These are phyloP conservation scores for Geotrypetes seraphini DNA, from an alignment of 2,797 vertebrate genomes.

Conservation along the genomic window DNA sequence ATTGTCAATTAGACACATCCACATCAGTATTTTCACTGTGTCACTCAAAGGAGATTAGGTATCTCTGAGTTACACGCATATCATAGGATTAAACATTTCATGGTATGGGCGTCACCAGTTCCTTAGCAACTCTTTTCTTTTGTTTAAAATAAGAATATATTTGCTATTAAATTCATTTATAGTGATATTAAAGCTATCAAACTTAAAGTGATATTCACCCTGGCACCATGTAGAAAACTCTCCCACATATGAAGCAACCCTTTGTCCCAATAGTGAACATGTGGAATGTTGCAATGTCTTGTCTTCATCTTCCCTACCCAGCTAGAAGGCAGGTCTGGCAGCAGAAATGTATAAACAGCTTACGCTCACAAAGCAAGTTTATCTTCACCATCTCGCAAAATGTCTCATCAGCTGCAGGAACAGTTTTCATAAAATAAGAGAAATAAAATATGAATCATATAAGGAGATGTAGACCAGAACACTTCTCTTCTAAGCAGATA, in stretches of 20 bases:
- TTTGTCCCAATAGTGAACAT: conserved; percentile 27
- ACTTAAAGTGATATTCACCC: conserved; percentile 10
- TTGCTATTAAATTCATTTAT: conserved; percentile 15
- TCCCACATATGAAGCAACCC: conserved; percentile 34
- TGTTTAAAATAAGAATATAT: conserved; percentile 9
- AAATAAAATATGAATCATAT: too few species aligned
- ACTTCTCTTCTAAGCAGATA: conserved; percentile 32
- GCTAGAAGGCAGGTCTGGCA: conserved; percentile 81
- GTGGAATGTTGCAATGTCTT: conserved; percentile 25
- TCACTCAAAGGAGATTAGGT: neutral
- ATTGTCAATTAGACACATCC: too few species aligned
- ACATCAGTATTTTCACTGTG: too few species aligned
- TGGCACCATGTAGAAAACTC: conserved; percentile 27
- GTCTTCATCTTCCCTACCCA: too few species aligned
- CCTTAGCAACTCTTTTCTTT: conserved; percentile 5
- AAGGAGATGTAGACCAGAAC: conserved; percentile 13
- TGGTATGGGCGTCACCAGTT: too few species aligned
- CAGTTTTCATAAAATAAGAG: too few species aligned
- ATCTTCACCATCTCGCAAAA: conserved; percentile 91
- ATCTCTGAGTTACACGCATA: neutral
- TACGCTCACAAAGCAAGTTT: conserved; percentile 81
- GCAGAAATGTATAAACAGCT: conserved; percentile 83
- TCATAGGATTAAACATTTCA: conserved; percentile 32
- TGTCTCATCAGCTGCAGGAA: conserved; percentile 66
- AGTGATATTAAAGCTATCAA: conserved; percentile 37